These are phyloP conservation scores for Ellobius talpinus DNA, from an alignment of 2,113 vertebrate species.

Conservation along the genomic window DNA sequence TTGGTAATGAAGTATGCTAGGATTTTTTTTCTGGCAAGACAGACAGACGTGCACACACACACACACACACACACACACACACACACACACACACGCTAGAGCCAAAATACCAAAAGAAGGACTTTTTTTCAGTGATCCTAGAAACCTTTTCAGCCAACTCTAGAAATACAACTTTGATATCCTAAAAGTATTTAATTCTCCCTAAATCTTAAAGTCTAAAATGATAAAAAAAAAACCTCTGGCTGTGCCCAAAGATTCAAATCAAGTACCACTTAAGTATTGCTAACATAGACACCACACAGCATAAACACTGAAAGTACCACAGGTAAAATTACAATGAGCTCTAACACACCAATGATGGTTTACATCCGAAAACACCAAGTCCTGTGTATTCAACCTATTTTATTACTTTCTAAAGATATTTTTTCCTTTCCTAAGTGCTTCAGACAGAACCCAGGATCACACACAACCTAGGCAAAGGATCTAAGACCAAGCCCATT, in stretches of 20 bases:
- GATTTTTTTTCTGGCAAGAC: background rate
- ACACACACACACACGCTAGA: background rate
- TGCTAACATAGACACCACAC: background rate
- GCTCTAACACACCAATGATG: background rate
- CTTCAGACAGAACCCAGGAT: background rate
- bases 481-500: background rate
- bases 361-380: background rate
- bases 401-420: background rate
- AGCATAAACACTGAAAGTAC: background rate
- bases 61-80: background rate
- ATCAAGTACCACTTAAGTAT: background rate
- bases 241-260: background rate
- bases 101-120: background rate
- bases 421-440: background rate
- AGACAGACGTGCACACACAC: background rate
- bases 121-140: background rate
- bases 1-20: background rate
- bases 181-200: constrained; percentile 1
- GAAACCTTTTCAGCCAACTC: background rate
- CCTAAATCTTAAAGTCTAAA: constrained; percentile 26
- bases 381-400: background rate
- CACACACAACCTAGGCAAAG: background rate
- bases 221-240: background rate
- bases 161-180: background rate
- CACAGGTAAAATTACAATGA: constrained; percentile 8